Conservation (phyloP, 2,113 vertebrate genomes). For the Fregetta grallaria region DNA sequence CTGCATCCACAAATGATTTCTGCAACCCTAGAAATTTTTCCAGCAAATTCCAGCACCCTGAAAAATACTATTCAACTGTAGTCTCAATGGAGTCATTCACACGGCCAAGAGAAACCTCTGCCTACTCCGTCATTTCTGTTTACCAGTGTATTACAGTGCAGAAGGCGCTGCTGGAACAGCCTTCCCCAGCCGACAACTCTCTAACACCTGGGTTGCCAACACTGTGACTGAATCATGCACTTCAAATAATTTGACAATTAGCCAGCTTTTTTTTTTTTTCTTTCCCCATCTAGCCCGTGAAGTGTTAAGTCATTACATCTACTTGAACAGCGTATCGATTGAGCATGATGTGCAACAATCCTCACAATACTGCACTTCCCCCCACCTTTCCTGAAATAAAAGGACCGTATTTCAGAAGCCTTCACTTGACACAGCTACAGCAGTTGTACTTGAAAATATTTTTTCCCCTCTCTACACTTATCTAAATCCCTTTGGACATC, state of each 20-base stretch:
- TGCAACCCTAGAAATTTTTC: neutral
- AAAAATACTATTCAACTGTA: neutral
- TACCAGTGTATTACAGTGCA: neutral
- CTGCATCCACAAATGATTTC: neutral
- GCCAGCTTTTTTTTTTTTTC: neutral
- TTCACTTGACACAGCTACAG: neutral
- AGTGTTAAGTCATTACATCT: neutral
- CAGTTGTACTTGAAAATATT: neutral
- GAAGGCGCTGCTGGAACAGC: neutral
- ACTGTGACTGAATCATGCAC: neutral
- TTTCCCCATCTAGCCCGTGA: accelerated
- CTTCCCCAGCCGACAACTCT: neutral
- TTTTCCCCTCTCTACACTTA: neutral
- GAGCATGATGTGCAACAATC: neutral
- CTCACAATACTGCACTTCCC: accelerated
- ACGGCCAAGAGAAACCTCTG: neutral
- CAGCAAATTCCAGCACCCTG: neutral
- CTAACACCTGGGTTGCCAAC: neutral
- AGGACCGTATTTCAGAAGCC: neutral
- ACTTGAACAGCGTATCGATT: accelerated
- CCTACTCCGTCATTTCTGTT: neutral
- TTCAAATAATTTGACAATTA: neutral
- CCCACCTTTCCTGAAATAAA: neutral
- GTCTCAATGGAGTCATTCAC: neutral
- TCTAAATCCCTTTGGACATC: neutral